Percentiles rank a stretch among this genome's conserved stretches.
phyloP scores from a whole-genome alignment of 2,797 vertebrate genomes.

The Anguilla anguilla region DNA sequence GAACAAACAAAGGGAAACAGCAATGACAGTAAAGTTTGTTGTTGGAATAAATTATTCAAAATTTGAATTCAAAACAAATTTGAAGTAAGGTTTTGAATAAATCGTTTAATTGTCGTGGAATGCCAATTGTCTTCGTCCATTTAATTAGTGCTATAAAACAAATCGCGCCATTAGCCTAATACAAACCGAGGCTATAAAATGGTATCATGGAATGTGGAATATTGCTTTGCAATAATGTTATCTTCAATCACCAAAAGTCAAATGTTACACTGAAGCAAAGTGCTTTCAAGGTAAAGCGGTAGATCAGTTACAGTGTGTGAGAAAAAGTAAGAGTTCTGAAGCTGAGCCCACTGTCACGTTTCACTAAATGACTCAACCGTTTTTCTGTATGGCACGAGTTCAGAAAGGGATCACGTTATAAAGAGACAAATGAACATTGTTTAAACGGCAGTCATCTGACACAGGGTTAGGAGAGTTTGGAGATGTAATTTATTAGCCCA shows the following conservation, averaged over 20 bases:
- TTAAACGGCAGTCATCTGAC: constrained; percentile 32
- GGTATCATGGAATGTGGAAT: too few relatives aligned
- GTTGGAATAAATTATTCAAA: not conserved
- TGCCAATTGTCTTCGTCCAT: not conserved
- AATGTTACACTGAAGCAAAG: not conserved
- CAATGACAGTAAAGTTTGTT: not conserved
- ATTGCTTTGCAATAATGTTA: not conserved
- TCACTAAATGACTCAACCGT: constrained; percentile 62
- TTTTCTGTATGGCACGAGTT: constrained; percentile 52
- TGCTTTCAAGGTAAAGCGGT: constrained; percentile 8
- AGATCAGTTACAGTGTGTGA: not conserved
- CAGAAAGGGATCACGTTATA: constrained; percentile 45
- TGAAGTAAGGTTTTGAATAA: not conserved
- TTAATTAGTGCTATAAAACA: not conserved
- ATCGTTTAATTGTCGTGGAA: not conserved
- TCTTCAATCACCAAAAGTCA: not conserved
- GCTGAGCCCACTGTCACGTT: constrained; percentile 64
- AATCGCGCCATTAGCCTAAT: not conserved
- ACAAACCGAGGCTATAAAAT: too few relatives aligned
- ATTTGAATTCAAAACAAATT: not conserved
- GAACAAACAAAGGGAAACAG: not conserved
- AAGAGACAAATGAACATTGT: constrained; percentile 35
- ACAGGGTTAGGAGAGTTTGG: constrained; percentile 40
- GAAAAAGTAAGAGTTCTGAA: not conserved
- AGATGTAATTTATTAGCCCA: constrained; percentile 27